Evolutionary conservation across 2,797 vertebrate genomes (phyloP), one percentile per base, ranked within the genome.

Genomic region (Hapalemur alaotrensis): DNA sequence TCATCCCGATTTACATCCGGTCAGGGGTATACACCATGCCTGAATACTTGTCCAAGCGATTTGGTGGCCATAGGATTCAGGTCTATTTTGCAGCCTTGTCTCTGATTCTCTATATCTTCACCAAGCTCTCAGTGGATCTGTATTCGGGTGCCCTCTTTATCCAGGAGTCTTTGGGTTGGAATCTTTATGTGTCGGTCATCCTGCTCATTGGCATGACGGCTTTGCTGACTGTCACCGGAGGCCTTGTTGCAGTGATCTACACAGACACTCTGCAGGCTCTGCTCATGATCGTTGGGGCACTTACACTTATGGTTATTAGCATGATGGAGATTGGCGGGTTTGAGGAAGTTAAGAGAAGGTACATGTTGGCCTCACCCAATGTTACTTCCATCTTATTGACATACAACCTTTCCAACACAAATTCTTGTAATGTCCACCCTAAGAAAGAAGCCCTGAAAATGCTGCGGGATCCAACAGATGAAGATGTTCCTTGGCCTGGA

Each of bases 21-120:
- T 99, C 99, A 14, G 99, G 99, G 97, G 99, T 99, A 75, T 99
- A 99, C 98, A 99, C 99, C 96, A 99, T 99, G 99, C 99, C 99
- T 2, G 99, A 99, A 94, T 99, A 99, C 98, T 99, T 99, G 97
- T 99, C 99, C 46, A 99, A 99, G 98, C 99, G 99, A 91, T 99
- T 99, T 4, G 99, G 99, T 89, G 99, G 99, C 97, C 99, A 99
- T 98, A 99, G 99, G 97, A 99, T 99, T 94, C 99, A 99, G 98
- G 98, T 99, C 96, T 99, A 99, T 98, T 99, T 99, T 98, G 99
- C 99, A 89, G 98, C 98, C 12, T 98, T 99, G 98, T 99, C 99
- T 92, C 97, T 99, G 87, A 97, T 99, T 91, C 99, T 99, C 72
- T 99, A 99, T 99, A 99, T 99, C 98, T 99, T 99, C 98, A 99